Conservation (phyloP, 2,113 vertebrate genomes). For the Centropus bengalensis region DNA sequence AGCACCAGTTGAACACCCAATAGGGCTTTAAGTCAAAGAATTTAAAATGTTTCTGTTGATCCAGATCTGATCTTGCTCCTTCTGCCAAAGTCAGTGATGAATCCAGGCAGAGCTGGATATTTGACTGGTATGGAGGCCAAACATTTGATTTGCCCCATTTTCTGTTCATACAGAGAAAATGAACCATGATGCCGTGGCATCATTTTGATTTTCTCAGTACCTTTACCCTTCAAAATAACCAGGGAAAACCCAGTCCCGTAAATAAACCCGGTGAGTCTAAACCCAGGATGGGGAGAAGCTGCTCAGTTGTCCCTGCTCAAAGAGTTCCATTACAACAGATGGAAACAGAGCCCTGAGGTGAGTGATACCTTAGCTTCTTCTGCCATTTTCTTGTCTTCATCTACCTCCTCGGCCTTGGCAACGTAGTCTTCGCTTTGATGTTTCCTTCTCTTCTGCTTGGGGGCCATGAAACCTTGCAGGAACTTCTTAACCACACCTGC, state of each 20-base stretch:
- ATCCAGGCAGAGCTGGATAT: neutral
- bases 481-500: constrained; percentile 96
- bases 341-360: neutral
- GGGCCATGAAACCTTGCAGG: constrained; percentile 98
- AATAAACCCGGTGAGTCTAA: neutral
- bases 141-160: neutral
- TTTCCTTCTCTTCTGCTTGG: constrained; percentile 93
- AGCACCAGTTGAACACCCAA: neutral
- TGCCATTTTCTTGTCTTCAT: constrained; percentile 95
- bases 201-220: neutral
- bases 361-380: constrained; percentile 92
- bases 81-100: neutral
- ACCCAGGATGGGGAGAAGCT: neutral
- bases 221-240: neutral
- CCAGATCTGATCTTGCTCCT: neutral
- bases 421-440: constrained; percentile 84
- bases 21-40: neutral
- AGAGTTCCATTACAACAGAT: too few species aligned
- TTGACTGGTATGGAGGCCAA: neutral
- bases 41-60: neutral
- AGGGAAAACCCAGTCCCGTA: neutral
- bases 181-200: neutral
- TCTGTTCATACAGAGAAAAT: neutral
- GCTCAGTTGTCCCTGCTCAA: neutral
- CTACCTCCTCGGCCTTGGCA: constrained; percentile 88